Percentiles rank a stretch among this genome's conserved stretches.
Evolutionary conservation across 1,140 invertebrate genomes (phyloP).

Genomic region (Tribolium madens): DNA sequence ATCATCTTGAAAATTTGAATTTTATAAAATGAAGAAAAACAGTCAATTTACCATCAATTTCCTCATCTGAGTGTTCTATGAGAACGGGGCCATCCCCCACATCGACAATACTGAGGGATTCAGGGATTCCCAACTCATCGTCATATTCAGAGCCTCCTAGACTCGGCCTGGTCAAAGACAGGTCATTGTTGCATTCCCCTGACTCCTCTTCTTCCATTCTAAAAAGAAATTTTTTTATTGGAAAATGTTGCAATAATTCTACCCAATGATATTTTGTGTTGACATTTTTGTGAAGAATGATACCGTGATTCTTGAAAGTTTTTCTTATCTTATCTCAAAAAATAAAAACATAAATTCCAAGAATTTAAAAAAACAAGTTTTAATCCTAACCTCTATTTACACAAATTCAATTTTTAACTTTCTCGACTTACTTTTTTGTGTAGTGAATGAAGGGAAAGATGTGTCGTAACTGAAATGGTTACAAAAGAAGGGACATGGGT

Average conservation of each 20-base stretch:
- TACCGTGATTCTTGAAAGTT: too few species aligned
- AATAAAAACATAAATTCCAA: background rate
- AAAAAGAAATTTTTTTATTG: background rate
- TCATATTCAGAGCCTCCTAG: constrained; percentile 69
- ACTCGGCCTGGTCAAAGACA: constrained; percentile 44
- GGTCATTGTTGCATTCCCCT: constrained; percentile 1
- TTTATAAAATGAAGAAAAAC: constrained; percentile 41
- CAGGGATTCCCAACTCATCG: constrained; percentile 72
- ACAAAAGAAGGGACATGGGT: background rate
- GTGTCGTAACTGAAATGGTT: background rate
- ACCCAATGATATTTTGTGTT: background rate
- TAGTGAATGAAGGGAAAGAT: background rate
- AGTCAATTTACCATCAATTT: constrained; percentile 51
- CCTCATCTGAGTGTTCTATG: constrained; percentile 64
- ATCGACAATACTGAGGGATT: constrained; percentile 69
- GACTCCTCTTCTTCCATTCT: constrained; percentile 26
- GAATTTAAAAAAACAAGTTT: background rate
- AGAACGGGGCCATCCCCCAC: constrained; percentile 68
- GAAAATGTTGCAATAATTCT: background rate
- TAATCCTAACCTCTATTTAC: background rate
- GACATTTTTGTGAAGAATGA: background rate
- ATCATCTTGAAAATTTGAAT: constrained; percentile 24
- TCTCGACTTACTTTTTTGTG: background rate
- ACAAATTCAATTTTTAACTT: background rate
- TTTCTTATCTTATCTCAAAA: constrained; percentile 19